A percentile compares a stretch with the other conserved stretches of the same genome.
Conservation (phyloP, 2,888 invertebrate genomes). For the Dinocampus coccinellae region DNA sequence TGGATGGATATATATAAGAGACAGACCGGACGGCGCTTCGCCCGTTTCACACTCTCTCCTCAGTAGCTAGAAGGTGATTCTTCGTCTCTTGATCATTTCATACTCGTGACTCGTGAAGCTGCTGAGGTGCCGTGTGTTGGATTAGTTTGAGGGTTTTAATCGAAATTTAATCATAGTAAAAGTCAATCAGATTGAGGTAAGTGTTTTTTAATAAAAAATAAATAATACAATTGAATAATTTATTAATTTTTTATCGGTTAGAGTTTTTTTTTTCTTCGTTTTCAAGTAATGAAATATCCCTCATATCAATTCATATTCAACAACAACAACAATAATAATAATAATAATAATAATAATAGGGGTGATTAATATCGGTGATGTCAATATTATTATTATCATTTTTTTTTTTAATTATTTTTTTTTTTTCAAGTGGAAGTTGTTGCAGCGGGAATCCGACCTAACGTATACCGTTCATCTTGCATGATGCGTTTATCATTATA, state of each 20-base stretch:
- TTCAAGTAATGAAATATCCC: too few relatives aligned
- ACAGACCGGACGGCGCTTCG: constrained; percentile 59
- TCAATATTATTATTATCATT: too few relatives aligned
- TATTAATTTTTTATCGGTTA: too few relatives aligned
- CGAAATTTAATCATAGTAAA: not conserved
- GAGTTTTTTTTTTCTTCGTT: too few relatives aligned
- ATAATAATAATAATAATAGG: too few relatives aligned
- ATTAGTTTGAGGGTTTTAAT: constrained; percentile 1
- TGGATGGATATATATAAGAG: constrained; percentile 61
- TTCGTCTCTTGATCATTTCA: constrained; percentile 34
- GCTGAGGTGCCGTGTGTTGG: constrained; percentile 3
- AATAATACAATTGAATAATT: too few relatives aligned
- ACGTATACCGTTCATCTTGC: constrained; percentile 1
- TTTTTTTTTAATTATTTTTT: not conserved
- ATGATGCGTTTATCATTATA: not conserved
- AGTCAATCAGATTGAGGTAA: not conserved
- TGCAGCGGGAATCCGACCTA: constrained; percentile 2
- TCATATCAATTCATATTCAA: too few relatives aligned
- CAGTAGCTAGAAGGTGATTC: constrained; percentile 43
- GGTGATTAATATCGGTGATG: too few relatives aligned
- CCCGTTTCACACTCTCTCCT: constrained; percentile 68
- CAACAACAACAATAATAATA: too few relatives aligned
- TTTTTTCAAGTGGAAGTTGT: not conserved
- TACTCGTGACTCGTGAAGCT: not conserved
- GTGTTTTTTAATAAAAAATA: too few relatives aligned